Conservation (phyloP, 1,140 invertebrate genomes). For the Eufriesea mexicana region DNA sequence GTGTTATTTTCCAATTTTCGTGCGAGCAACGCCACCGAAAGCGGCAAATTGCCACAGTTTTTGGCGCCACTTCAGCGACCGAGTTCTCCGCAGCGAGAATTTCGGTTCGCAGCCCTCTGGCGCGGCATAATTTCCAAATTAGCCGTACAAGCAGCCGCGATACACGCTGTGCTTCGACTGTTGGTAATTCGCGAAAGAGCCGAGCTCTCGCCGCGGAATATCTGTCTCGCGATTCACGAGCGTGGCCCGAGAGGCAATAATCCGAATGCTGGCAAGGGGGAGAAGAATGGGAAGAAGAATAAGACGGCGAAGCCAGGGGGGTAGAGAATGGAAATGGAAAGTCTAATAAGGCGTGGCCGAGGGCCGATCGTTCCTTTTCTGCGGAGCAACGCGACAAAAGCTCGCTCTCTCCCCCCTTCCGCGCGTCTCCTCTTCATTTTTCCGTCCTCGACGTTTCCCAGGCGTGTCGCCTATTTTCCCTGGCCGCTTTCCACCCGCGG, state of each 20-base stretch:
- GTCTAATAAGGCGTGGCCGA: conserved; percentile 36
- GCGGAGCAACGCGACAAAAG: conserved; percentile 8
- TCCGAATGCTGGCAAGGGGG: background rate
- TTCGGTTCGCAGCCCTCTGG: too few species aligned
- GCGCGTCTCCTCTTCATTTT: background rate
- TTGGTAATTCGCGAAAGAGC: background rate
- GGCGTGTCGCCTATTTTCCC: background rate
- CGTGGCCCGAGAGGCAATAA: background rate
- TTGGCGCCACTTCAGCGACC: background rate
- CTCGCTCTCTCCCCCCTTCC: background rate
- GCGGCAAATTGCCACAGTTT: background rate
- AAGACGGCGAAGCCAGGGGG: too few species aligned
- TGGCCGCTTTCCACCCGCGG: background rate
- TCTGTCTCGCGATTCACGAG: background rate
- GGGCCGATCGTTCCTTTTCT: background rate
- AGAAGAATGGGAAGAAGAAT: background rate
- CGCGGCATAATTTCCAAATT: background rate
- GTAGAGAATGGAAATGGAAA: conserved; percentile 5
- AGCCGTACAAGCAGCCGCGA: background rate
- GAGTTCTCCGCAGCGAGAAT: too few species aligned
- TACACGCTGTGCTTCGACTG: background rate
- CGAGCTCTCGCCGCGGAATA: background rate
- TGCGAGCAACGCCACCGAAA: background rate
- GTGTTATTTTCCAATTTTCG: conserved; percentile 7
- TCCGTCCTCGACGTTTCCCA: background rate